Conservation (phyloP, 2,888 invertebrate species). For the Lucinisca nassula region DNA sequence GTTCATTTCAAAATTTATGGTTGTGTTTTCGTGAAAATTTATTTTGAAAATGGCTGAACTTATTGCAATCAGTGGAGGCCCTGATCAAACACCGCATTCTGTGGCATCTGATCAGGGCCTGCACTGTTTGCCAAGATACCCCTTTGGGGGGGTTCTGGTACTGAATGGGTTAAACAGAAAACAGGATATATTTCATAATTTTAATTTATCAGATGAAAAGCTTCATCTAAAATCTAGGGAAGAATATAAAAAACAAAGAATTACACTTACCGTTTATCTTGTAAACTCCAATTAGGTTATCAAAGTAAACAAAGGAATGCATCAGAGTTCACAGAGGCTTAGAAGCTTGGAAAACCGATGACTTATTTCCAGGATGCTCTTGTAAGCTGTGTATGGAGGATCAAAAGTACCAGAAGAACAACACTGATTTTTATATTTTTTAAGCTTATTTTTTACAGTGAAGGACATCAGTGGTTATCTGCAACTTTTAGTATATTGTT, state of each 20-base stretch:
- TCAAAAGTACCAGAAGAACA: background rate
- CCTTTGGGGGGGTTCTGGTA: background rate
- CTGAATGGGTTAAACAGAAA: too few species aligned
- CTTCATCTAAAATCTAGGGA: background rate
- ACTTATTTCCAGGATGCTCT: background rate
- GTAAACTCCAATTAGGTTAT: background rate
- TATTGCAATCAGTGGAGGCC: too few species aligned
- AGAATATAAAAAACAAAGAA: background rate
- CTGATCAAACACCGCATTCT: too few species aligned
- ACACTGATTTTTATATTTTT: background rate
- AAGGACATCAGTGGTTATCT: background rate
- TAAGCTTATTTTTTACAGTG: background rate
- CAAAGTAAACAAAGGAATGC: background rate
- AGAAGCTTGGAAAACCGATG: background rate
- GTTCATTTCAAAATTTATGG: too few species aligned
- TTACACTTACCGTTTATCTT: background rate
- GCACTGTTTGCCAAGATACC: too few species aligned
- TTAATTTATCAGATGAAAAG: too few species aligned
- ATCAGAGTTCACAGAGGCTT: background rate
- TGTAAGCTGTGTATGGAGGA: background rate
- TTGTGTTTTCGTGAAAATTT: too few species aligned
- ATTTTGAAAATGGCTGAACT: too few species aligned
- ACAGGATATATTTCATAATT: too few species aligned
- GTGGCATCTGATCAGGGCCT: too few species aligned
- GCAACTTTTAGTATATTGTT: constrained; percentile 1